phyloP scores from a whole-genome alignment of 2,888 invertebrate genomes.

The Aethes cnicana region DNA sequence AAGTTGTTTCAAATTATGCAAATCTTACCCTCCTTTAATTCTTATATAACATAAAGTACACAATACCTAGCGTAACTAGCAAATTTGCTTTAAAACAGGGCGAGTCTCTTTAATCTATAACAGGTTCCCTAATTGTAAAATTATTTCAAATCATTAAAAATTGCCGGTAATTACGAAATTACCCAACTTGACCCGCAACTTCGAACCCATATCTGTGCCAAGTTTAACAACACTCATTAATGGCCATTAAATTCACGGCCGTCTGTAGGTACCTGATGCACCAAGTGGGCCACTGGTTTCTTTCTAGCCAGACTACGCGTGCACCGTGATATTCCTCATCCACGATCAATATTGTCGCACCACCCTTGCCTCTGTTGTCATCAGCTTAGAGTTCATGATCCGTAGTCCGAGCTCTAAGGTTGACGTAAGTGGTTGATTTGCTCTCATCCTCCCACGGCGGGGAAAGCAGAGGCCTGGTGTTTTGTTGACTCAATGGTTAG shows the following conservation, averaged over 20 bases:
- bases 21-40: constrained; percentile 22
- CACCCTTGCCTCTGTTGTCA: constrained; percentile 41
- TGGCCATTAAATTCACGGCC: constrained; percentile 48
- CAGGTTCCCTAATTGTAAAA: no score
- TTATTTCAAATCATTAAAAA: background rate
- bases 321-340: constrained; percentile 41
- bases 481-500: constrained; percentile 59
- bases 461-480: constrained; percentile 65
- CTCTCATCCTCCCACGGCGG: constrained; percentile 48
- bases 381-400: constrained; percentile 44
- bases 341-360: constrained; percentile 26
- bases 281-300: constrained; percentile 54
- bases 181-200: constrained; percentile 27
- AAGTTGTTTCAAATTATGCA: constrained; percentile 23
- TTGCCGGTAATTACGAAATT: constrained; percentile 6
- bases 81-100: background rate
- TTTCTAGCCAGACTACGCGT: constrained; percentile 57
- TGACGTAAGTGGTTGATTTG: constrained; percentile 55
- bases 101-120: background rate
- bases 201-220: constrained; percentile 36
- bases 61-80: background rate
- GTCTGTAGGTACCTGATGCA: constrained; percentile 53
- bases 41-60: constrained; percentile 24
- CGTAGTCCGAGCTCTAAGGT: constrained; percentile 31
- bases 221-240: constrained; percentile 45